Evolutionary conservation across 2,113 vertebrate genomes (phyloP).

Genomic region (Jacana jacana): DNA sequence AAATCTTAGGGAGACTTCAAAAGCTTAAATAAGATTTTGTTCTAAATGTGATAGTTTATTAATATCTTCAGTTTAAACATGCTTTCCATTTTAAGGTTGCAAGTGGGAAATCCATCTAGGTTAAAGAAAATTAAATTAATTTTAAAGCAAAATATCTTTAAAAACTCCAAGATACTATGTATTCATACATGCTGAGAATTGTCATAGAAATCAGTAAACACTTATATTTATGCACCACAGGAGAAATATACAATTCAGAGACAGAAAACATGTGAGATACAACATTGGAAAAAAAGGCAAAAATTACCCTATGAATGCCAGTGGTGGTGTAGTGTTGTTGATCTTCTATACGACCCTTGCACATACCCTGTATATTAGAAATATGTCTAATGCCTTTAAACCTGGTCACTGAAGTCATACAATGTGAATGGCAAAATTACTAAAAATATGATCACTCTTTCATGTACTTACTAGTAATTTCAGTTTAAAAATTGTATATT

Average conservation of each 20-base stretch:
- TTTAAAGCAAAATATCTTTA: neutral
- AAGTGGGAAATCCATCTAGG: neutral
- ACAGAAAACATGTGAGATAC: neutral
- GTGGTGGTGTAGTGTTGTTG: neutral
- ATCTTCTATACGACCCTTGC: neutral
- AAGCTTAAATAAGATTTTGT: neutral
- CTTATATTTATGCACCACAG: neutral
- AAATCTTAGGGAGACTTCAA: neutral
- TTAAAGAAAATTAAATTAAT: neutral
- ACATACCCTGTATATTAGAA: neutral
- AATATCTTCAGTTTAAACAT: neutral
- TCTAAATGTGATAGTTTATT: neutral
- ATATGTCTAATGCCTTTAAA: neutral
- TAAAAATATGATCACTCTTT: neutral
- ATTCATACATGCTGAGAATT: neutral
- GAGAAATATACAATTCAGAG: neutral
- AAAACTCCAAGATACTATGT: neutral
- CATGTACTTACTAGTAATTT: neutral
- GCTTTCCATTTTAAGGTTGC: neutral
- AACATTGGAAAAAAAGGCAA: neutral
- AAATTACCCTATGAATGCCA: neutral
- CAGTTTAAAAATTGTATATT: neutral
- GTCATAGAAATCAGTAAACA: neutral
- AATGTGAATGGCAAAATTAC: neutral
- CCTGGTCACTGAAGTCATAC: neutral